A percentile compares a stretch with the other conserved stretches of the same genome.
Evolutionary conservation across 2,888 invertebrate species (phyloP).

Genomic region (Drosophila atripex): DNA sequence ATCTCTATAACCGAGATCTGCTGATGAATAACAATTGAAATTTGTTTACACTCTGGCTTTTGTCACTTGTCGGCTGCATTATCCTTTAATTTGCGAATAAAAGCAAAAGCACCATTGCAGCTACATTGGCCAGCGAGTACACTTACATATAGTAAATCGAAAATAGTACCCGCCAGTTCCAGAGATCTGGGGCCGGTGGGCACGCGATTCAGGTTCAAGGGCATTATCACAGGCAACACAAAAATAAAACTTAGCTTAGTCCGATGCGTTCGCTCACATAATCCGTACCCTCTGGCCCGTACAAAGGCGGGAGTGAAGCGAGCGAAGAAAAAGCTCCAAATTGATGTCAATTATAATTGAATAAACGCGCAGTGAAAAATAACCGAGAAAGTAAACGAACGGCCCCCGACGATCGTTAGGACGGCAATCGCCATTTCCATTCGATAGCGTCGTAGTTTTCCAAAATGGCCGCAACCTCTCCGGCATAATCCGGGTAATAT

Average conservation of each 20-base stretch:
- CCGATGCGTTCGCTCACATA: conserved; percentile 45
- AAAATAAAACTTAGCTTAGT: conserved; percentile 40
- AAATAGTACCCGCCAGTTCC: neutral
- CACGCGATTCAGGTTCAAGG: conserved; percentile 80
- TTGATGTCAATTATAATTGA: conserved; percentile 83
- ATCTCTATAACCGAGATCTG: conserved; percentile 20
- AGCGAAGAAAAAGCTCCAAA: conserved; percentile 61
- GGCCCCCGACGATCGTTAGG: conserved; percentile 13
- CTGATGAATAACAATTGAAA: conserved; percentile 52
- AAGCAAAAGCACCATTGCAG: conserved; percentile 51
- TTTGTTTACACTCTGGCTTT: conserved; percentile 37
- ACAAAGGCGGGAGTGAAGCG: conserved; percentile 33
- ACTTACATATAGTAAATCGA: conserved; percentile 10
- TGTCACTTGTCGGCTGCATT: conserved; percentile 50
- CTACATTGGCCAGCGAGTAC: conserved; percentile 20
- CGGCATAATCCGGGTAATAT: conserved; percentile 19
- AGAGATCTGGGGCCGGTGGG: conserved; percentile 19
- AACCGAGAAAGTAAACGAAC: conserved; percentile 50
- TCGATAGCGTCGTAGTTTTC: conserved; percentile 49
- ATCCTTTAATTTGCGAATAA: conserved; percentile 72
- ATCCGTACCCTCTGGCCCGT: conserved; percentile 18
- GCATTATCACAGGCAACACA: conserved; percentile 63
- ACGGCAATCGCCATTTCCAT: conserved; percentile 24
- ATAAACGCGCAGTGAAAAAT: conserved; percentile 62
- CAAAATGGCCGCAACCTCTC: conserved; percentile 57